These are phyloP conservation scores for Eurystomus glaucurus DNA, from an alignment of 2,797 vertebrate genomes.

Conservation along the genomic window DNA sequence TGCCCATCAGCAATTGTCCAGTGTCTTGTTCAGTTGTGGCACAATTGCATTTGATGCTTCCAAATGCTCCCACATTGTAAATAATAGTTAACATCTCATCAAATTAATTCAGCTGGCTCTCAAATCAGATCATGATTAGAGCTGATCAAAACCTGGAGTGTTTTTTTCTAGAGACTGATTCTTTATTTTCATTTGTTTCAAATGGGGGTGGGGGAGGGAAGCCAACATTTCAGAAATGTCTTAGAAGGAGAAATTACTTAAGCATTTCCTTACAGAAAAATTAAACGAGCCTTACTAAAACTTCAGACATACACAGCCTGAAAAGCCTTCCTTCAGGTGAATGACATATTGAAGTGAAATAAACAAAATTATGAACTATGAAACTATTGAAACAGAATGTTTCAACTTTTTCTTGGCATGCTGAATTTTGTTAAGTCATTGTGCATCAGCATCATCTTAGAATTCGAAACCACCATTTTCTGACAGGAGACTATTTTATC, in stretches of 20 bases:
- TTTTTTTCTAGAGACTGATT: neutral
- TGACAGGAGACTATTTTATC: neutral
- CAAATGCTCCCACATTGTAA: neutral
- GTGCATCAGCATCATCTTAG: neutral
- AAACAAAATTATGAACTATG: neutral
- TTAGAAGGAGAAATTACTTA: neutral
- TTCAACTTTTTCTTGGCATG: neutral
- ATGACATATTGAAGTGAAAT: neutral
- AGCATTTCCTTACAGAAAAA: neutral
- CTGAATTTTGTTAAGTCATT: neutral
- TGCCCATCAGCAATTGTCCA: neutral
- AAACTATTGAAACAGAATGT: neutral
- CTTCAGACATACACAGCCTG: neutral
- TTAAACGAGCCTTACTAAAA: neutral
- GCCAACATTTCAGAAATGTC: neutral
- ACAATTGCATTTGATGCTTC: neutral
- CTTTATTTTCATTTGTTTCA: neutral
- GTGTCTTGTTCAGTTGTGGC: fast-evolving
- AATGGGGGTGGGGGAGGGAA: fast-evolving
- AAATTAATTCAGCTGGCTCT: neutral
- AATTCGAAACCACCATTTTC: neutral
- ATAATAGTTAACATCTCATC: neutral
- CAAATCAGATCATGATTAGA: neutral
- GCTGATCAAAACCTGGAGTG: neutral
- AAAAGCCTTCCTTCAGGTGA: neutral